Conservation (phyloP, 1,140 invertebrate species). For the Achroia grisella region DNA sequence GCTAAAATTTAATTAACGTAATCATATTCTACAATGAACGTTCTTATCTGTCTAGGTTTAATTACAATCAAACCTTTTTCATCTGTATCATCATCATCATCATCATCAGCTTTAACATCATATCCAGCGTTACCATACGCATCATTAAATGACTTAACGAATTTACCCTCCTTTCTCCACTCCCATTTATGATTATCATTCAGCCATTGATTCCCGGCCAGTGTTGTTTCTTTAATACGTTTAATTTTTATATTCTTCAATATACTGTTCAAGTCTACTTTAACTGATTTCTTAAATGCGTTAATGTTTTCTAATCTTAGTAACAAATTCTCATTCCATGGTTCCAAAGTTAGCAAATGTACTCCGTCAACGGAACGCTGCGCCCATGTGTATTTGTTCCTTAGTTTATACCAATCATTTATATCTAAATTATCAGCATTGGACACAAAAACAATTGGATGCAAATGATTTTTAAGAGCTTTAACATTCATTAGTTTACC, state of each 20-base stretch:
- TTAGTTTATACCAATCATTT: conserved; percentile 30
- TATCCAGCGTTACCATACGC: conserved; percentile 19
- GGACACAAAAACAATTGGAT: conserved; percentile 37
- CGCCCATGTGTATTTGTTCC: conserved; percentile 31
- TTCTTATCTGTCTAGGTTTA: conserved; percentile 46
- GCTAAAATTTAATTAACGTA: neutral
- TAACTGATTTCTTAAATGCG: conserved; percentile 73
- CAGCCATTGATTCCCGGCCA: conserved; percentile 79
- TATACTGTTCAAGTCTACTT: conserved; percentile 52
- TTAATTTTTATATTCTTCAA: conserved; percentile 76
- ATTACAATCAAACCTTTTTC: conserved; percentile 32
- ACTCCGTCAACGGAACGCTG: conserved; percentile 78
- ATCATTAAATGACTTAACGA: conserved; percentile 28
- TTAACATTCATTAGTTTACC: conserved; percentile 12
- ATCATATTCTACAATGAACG: conserved; percentile 40
- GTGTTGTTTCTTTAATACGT: conserved; percentile 76
- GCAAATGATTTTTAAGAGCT: conserved; percentile 28
- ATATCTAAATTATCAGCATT: conserved; percentile 22
- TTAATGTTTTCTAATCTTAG: conserved; percentile 92
- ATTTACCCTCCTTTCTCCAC: conserved; percentile 55
- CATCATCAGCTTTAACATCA: neutral
- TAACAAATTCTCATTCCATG: conserved; percentile 81
- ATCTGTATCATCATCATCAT: conserved; percentile 4
- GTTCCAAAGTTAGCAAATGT: conserved; percentile 92
- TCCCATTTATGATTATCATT: conserved; percentile 64